Evolutionary conservation across 2,797 vertebrate species (phyloP), one percentile per base, ranked within the genome.

Genomic region (Amniataba percoides): DNA sequence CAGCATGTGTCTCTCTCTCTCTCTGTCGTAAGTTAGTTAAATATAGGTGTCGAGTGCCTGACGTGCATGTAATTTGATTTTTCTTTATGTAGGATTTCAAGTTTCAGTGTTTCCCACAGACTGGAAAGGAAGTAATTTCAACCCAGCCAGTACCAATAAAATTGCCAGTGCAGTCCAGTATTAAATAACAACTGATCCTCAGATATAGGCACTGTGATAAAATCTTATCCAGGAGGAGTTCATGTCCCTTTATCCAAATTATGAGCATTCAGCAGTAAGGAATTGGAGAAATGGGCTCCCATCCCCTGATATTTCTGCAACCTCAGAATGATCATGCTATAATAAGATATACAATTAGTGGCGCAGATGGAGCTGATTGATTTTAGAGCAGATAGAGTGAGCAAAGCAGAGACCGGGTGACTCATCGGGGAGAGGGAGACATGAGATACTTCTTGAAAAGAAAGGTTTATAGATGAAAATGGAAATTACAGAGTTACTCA

Each of bases 401-500:
- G 52, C 31, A 67, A 48, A 66, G 53, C 14, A 73, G 16, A 60
- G 21, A 64, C 0, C 6, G 25, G 27, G 12, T 18, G 53, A 60
- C 14, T 79, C 46, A 57, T 15, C 49, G 8, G n/a, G 13, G 23
- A 60, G 16, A 68, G 9, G 34, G 6, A 64, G 31, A 73, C 43
- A 55, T 43, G 9, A 76, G 46, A 63, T 51, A 27, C 40, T 53
- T 81, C 13, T 69, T 52, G 14, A 46, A 73, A 52, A 71, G 14
- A 69, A 60, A 51, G 23, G 23, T 52, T 74, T 73, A 10, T 27
- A 40, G 31, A 60, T 74, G 12, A 78, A 56, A 83, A 68, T 62
- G 11, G 9, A 65, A 85, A 74, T 71, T 69, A 52, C 42, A 52
- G 18, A 65, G 14, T 65, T 18, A 56, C 23, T 83, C 1, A 71